phyloP scores from a whole-genome alignment of 2,113 vertebrate genomes.

The Pterocles burchelli region DNA sequence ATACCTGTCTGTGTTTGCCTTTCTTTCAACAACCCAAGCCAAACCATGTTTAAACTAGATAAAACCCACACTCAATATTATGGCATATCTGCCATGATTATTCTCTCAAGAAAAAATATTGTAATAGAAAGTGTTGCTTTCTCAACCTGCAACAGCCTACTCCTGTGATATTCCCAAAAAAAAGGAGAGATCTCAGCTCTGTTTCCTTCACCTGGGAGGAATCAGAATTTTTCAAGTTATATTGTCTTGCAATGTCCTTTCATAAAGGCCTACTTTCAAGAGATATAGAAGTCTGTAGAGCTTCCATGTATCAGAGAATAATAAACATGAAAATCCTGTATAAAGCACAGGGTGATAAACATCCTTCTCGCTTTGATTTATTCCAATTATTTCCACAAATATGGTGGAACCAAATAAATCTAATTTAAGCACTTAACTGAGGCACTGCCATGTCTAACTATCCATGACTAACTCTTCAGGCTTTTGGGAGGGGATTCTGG shows the following conservation, averaged over 20 bases:
- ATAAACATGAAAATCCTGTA: neutral
- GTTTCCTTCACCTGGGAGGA: neutral
- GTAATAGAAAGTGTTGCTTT: neutral
- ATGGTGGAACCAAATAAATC: neutral
- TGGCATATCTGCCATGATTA: neutral
- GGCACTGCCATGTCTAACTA: neutral
- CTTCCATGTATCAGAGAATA: neutral
- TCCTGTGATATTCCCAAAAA: neutral
- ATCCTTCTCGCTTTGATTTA: neutral
- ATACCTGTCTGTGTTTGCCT: neutral
- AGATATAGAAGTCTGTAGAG: neutral
- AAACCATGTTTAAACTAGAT: neutral
- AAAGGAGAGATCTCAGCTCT: neutral
- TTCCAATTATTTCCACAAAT: neutral
- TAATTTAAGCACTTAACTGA: neutral
- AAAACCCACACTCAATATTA: neutral
- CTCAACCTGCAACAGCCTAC: neutral
- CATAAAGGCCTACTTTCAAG: neutral
- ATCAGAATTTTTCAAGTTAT: neutral
- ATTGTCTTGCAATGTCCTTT: neutral
- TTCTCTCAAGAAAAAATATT: neutral
- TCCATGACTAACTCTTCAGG: neutral
- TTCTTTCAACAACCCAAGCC: neutral
- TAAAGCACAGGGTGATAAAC: neutral
- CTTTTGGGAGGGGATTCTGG: neutral